These are phyloP conservation scores for Thalassoma bifasciatum DNA, from an alignment of 2,113 vertebrate genomes.

Conservation along the genomic window DNA sequence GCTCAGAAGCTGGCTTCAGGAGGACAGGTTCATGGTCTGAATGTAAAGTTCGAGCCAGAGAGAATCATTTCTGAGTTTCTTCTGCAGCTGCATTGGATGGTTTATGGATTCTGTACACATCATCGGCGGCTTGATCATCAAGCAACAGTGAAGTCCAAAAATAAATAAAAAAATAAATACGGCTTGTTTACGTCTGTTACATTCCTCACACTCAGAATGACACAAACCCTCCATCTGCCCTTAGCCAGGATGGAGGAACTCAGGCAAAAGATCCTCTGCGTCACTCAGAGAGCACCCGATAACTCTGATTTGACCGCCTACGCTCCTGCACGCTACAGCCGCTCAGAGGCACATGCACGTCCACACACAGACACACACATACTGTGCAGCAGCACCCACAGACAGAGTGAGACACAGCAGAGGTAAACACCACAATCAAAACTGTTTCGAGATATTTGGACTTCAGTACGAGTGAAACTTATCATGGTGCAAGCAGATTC, in stretches of 20 bases:
- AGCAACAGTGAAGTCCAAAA: not conserved
- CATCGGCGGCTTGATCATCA: not conserved
- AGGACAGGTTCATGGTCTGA: slow-evolving; percentile 2
- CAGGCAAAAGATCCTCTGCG: slow-evolving; percentile 34
- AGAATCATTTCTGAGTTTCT: not conserved
- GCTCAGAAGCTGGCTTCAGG: slow-evolving; percentile 6
- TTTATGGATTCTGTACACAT: not conserved
- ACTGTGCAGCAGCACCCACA: slow-evolving; percentile 12
- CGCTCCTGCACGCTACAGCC: slow-evolving; percentile 9
- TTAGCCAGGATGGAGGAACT: slow-evolving; percentile 37
- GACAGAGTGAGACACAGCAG: slow-evolving; percentile 8
- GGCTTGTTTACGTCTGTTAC: slow-evolving; percentile 19
- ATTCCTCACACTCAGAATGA: slow-evolving; percentile 24
- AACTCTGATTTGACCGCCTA: slow-evolving; percentile 13
- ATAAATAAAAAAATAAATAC: not conserved
- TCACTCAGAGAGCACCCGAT: slow-evolving; percentile 37
- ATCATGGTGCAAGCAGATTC: slow-evolving; percentile 35
- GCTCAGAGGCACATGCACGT: not conserved
- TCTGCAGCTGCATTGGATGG: not conserved
- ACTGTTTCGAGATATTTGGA: not conserved
- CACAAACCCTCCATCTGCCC: slow-evolving; percentile 26
- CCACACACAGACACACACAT: slow-evolving; percentile 5
- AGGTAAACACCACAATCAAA: slow-evolving; percentile 5
- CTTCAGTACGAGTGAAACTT: not conserved
- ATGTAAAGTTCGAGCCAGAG: not conserved